Conservation (phyloP, 92 coral and sea anemone genomes). For the Galaxea fascicularis region DNA sequence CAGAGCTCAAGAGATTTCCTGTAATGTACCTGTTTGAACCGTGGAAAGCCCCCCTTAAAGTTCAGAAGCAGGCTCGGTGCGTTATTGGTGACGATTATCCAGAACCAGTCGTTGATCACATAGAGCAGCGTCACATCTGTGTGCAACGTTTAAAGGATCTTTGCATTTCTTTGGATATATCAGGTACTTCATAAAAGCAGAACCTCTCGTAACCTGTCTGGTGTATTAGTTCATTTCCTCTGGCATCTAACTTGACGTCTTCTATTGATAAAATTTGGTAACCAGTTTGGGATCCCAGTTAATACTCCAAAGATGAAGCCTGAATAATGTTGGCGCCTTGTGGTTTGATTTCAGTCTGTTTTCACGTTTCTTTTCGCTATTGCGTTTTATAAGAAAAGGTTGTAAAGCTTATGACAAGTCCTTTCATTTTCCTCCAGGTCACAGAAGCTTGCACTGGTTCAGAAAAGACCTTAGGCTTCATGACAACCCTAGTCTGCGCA, state of each 20-base stretch:
- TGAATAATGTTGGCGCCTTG: no score
- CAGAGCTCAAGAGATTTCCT: constrained; percentile 78
- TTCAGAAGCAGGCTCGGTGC: constrained; percentile 73
- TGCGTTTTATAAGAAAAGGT: no score
- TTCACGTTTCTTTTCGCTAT: no score
- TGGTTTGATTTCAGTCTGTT: no score
- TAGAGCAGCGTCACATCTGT: constrained; percentile 64
- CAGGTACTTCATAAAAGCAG: background rate
- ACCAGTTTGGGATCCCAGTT: no score
- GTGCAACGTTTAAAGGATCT: constrained; percentile 58
- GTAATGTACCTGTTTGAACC: constrained; percentile 79
- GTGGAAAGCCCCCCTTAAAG: constrained; percentile 81
- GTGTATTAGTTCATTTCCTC: background rate
- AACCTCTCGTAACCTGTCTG: background rate
- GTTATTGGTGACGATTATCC: constrained; percentile 88
- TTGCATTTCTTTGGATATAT: constrained; percentile 42
- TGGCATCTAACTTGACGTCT: no score
- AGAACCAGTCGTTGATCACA: constrained; percentile 72
- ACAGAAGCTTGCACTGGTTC: constrained; percentile 86
- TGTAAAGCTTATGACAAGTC: background rate
- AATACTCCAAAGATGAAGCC: no score
- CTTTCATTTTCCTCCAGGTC: constrained; percentile 28
- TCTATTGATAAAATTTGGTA: no score
- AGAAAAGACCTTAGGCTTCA: constrained; percentile 88
- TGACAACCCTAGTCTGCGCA: constrained; percentile 84